A percentile compares a stretch with the other conserved stretches of the same genome.
These are phyloP conservation scores for Limenitis arthemis DNA, from an alignment of 2,888 invertebrate species.

Conservation along the genomic window DNA sequence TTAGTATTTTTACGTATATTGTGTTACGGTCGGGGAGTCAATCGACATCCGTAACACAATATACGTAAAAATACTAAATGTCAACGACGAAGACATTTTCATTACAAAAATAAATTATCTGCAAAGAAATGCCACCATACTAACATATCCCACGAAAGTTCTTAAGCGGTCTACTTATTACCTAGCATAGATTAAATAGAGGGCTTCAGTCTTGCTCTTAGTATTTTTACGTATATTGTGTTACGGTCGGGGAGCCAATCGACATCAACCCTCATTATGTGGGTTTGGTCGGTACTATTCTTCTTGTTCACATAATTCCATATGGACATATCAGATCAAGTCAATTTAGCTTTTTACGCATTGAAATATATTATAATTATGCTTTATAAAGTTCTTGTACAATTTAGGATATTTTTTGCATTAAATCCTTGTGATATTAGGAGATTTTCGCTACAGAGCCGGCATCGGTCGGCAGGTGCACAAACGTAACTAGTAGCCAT, in stretches of 20 bases:
- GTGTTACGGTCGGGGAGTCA: not conserved
- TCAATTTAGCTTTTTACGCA: slow-evolving; percentile 47
- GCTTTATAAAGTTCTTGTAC: slow-evolving; percentile 33
- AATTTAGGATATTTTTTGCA: slow-evolving; percentile 46
- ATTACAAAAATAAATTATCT: slow-evolving; percentile 59
- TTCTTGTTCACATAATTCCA: slow-evolving; percentile 23
- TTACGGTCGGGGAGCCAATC: not conserved
- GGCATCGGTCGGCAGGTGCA: slow-evolving; percentile 37
- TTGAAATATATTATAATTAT: slow-evolving; percentile 26
- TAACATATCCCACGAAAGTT: slow-evolving; percentile 21
- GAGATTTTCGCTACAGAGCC: slow-evolving; percentile 32
- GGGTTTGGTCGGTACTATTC: too few species aligned
- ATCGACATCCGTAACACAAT: too few species aligned
- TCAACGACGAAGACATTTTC: slow-evolving; percentile 23
- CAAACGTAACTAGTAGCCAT: slow-evolving; percentile 64
- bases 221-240: too few species aligned
- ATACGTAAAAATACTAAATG: not conserved
- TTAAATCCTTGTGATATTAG: slow-evolving; percentile 67
- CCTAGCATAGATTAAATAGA: slow-evolving; percentile 28
- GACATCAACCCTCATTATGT: too few species aligned
- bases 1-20: too few species aligned
- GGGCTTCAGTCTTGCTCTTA: too few species aligned
- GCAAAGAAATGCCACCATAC: slow-evolving; percentile 35
- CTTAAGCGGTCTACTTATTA: slow-evolving; percentile 18
- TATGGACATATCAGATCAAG: slow-evolving; percentile 50